Percentiles rank a stretch among this genome's conserved stretches.
Conservation (phyloP, 2,888 invertebrate species). For the Formica aserva region DNA sequence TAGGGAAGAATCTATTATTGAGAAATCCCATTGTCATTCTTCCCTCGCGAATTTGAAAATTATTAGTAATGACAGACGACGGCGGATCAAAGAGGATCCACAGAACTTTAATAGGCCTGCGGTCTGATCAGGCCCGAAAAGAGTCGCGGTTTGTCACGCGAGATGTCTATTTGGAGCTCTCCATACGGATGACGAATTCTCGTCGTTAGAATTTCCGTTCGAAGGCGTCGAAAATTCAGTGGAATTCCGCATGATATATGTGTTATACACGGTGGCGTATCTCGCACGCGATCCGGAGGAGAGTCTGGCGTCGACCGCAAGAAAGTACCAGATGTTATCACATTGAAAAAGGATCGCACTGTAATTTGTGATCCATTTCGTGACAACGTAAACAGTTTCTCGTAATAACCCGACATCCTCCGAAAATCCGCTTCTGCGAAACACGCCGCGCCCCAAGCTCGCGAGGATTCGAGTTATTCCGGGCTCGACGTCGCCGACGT, state of each 20-base stretch:
- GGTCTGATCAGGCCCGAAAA: slow-evolving; percentile 23
- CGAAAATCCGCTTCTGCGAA: slow-evolving; percentile 32
- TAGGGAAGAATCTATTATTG: neutral
- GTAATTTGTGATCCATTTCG: slow-evolving; percentile 30
- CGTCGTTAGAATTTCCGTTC: slow-evolving; percentile 42
- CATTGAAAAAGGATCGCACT: slow-evolving; percentile 20
- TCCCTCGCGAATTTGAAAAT: slow-evolving; percentile 60
- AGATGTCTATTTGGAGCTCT: slow-evolving; percentile 45
- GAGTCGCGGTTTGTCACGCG: slow-evolving; percentile 58
- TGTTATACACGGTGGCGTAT: slow-evolving; percentile 10
- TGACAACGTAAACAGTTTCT: slow-evolving; percentile 35
- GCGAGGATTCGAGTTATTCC: slow-evolving; percentile 14
- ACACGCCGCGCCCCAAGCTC: neutral
- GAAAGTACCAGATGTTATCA: slow-evolving; percentile 56
- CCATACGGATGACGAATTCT: slow-evolving; percentile 61
- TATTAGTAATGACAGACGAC: slow-evolving; percentile 29
- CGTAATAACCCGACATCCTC: slow-evolving; percentile 17
- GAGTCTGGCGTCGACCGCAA: slow-evolving; percentile 12
- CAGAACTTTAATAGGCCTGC: slow-evolving; percentile 22
- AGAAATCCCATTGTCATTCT: slow-evolving; percentile 48
- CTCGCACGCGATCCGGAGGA: slow-evolving; percentile 54
- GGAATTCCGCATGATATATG: slow-evolving; percentile 9
- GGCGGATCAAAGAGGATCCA: slow-evolving; percentile 9
- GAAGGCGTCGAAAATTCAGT: neutral
- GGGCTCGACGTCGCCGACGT: neutral